phyloP scores from a whole-genome alignment of 2,888 invertebrate genomes.

The Tetrapedia diversipes region DNA sequence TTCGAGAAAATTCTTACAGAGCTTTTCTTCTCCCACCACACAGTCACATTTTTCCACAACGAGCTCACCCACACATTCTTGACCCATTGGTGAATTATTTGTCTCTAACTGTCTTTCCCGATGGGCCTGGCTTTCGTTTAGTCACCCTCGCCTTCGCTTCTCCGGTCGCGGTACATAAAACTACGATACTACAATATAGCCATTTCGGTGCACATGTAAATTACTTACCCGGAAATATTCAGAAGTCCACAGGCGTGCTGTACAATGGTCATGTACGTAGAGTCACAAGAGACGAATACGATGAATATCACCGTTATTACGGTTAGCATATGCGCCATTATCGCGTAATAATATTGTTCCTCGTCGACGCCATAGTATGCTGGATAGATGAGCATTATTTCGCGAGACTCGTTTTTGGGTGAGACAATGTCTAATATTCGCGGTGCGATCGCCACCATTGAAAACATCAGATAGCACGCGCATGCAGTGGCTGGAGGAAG shows the following conservation, averaged over 20 bases:
- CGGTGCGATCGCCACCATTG: background rate
- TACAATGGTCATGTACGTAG: constrained; percentile 16
- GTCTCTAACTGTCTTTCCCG: no score
- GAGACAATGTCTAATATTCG: constrained; percentile 3
- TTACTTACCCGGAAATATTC: constrained; percentile 12
- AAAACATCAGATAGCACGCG: background rate
- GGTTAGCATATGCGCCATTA: background rate
- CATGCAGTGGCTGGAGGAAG: constrained; percentile 2
- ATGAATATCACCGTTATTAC: background rate
- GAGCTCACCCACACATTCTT: no score
- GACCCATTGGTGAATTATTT: no score
- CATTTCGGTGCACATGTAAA: no score
- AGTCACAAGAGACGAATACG: constrained; percentile 15
- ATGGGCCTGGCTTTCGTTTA: no score
- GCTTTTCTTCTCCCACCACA: no score
- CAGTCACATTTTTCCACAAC: no score
- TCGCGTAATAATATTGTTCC: constrained; percentile 2
- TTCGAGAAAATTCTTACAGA: no score
- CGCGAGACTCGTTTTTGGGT: constrained; percentile 14
- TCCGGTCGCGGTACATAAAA: no score
- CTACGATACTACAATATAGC: no score
- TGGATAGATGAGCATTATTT: background rate
- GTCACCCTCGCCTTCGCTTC: no score
- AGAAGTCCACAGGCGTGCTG: constrained; percentile 35
- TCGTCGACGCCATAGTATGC: constrained; percentile 12